These are phyloP conservation scores for Corythucha ciliata DNA, from an alignment of 2,888 invertebrate species.

Conservation along the genomic window DNA sequence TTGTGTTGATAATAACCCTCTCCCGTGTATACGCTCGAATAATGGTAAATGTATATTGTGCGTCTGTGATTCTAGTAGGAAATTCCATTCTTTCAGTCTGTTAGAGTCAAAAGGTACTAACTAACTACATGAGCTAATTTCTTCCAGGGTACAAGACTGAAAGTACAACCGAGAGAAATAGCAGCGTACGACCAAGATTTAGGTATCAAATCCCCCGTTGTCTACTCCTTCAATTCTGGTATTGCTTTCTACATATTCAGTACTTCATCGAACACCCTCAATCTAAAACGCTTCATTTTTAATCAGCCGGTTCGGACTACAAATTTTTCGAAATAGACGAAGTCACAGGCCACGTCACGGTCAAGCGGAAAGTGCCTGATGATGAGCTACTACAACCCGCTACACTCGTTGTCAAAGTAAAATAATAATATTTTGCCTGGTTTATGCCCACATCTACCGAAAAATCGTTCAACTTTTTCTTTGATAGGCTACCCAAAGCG, in stretches of 20 bases:
- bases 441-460: slow-evolving; percentile 1
- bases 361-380: slow-evolving; percentile 50
- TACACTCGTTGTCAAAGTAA: slow-evolving; percentile 70
- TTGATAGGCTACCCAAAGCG: slow-evolving; percentile 61
- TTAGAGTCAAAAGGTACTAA: no score
- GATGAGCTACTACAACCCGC: slow-evolving; percentile 58
- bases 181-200: slow-evolving; percentile 71
- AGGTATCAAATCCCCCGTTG: slow-evolving; percentile 65
- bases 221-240: slow-evolving; percentile 54
- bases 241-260: no score
- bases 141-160: slow-evolving; percentile 52
- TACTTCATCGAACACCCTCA: neutral
- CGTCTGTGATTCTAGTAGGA: no score
- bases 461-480: neutral
- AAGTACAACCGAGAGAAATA: slow-evolving; percentile 61
- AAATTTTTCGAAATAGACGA: slow-evolving; percentile 54
- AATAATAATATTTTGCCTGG: slow-evolving; percentile 19
- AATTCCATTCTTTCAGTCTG: no score
- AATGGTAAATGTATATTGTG: no score
- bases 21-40: no score
- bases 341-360: slow-evolving; percentile 53
- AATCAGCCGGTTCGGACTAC: slow-evolving; percentile 53
- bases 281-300: slow-evolving; percentile 16
- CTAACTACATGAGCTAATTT: no score
- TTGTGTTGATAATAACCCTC: no score